These are phyloP conservation scores for Lipophrys pholis DNA, from an alignment of 2,113 vertebrate species.

Conservation along the genomic window DNA sequence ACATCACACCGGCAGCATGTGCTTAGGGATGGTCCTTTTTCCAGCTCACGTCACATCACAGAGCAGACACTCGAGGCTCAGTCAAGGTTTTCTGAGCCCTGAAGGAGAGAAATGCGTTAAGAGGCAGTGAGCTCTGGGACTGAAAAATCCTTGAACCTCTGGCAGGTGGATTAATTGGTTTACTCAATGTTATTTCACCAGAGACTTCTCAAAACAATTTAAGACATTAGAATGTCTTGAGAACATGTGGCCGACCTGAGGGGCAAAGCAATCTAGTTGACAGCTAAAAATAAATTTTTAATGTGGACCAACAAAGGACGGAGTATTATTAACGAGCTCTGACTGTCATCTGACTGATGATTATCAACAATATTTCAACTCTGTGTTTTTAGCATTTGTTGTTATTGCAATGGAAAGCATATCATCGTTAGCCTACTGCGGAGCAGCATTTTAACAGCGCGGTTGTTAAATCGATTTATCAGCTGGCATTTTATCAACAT, in stretches of 20 bases:
- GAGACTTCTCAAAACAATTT: slow-evolving; percentile 80
- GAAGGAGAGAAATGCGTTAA: slow-evolving; percentile 59
- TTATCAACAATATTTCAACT: slow-evolving; percentile 54
- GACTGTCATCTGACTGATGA: slow-evolving; percentile 46
- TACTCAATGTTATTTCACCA: slow-evolving; percentile 78
- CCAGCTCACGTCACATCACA: slow-evolving; percentile 28
- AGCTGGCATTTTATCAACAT: slow-evolving; percentile 61
- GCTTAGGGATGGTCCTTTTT: slow-evolving; percentile 38
- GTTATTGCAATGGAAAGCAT: slow-evolving; percentile 56
- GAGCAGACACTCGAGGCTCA: slow-evolving; percentile 30
- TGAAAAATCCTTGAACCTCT: slow-evolving; percentile 70
- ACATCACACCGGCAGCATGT: slow-evolving; percentile 34
- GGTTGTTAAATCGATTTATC: slow-evolving; percentile 70
- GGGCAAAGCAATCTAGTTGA: slow-evolving; percentile 80
- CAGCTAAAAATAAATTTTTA: slow-evolving; percentile 78
- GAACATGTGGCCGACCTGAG: slow-evolving; percentile 67
- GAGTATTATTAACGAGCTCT: slow-evolving; percentile 47
- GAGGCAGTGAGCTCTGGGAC: slow-evolving; percentile 60
- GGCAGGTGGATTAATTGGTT: slow-evolving; percentile 82
- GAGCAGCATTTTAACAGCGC: slow-evolving; percentile 49
- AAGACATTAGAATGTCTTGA: slow-evolving; percentile 72
- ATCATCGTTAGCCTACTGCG: slow-evolving; percentile 50
- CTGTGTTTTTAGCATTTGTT: slow-evolving; percentile 54
- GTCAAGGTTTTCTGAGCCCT: slow-evolving; percentile 48
- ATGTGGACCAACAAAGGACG: slow-evolving; percentile 71